Percentiles rank a stretch among this genome's conserved stretches.
phyloP scores from a whole-genome alignment of 2,888 invertebrate genomes.

The Hedychridium roseum region DNA sequence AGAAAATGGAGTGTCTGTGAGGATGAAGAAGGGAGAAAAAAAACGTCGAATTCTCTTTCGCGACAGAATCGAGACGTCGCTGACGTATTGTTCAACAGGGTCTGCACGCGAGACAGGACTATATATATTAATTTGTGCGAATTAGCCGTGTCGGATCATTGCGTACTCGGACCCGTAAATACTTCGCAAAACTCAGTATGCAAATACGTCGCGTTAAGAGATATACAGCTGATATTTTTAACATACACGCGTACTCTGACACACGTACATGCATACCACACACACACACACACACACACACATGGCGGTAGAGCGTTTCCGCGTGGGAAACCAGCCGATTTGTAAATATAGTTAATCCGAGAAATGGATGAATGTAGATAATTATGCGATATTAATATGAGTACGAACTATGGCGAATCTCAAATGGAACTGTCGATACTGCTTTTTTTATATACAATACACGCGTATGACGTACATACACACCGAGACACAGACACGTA shows the following conservation, averaged over 20 bases:
- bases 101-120: no score
- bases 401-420: slow-evolving; percentile 25
- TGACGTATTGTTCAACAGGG: slow-evolving; percentile 39
- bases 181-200: no score
- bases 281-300: no score
- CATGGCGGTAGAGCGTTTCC: no score
- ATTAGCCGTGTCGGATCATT: no score
- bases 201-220: no score
- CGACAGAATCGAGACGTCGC: slow-evolving; percentile 20
- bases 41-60: slow-evolving; percentile 10
- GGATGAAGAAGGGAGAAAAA: slow-evolving; percentile 1
- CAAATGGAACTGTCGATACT: slow-evolving; percentile 53
- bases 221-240: slow-evolving; percentile 49
- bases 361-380: slow-evolving; percentile 55
- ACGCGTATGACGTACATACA: slow-evolving; percentile 13
- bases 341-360: slow-evolving; percentile 56
- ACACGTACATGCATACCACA: no score
- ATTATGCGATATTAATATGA: slow-evolving; percentile 37
- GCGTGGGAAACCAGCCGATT: slow-evolving; percentile 30
- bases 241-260: no score
- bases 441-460: slow-evolving; percentile 58
- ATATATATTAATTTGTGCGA: no score
- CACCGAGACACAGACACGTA: slow-evolving; percentile 18
- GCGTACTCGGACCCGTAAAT: no score
- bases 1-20: slow-evolving; percentile 16